Evolutionary conservation across 2,888 invertebrate genomes (phyloP).

Genomic region (Orthosia incerta): DNA sequence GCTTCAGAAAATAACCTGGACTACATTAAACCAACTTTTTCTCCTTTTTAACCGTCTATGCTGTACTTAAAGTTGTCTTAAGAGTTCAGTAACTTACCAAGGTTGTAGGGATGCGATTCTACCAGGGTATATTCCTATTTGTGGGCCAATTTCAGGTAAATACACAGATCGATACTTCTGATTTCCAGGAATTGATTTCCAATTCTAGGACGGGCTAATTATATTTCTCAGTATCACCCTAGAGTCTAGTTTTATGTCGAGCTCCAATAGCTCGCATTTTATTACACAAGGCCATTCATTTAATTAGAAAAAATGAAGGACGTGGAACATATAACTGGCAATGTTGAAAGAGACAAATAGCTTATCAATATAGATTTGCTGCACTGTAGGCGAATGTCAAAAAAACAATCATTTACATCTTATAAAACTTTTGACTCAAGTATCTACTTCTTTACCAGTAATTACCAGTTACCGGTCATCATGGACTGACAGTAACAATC

Average conservation of each 20-base stretch:
- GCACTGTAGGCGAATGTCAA: too few species aligned
- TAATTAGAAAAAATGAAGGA: not conserved
- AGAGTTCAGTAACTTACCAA: slow-evolving; percentile 13
- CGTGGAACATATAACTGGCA: not conserved
- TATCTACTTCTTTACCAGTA: too few species aligned
- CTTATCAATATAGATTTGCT: not conserved
- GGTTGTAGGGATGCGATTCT: not conserved
- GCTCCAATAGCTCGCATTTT: too few species aligned
- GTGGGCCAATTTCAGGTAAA: too few species aligned
- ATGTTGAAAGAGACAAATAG: not conserved
- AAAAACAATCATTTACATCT: too few species aligned
- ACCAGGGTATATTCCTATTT: not conserved
- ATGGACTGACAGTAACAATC: not conserved
- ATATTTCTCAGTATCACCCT: not conserved
- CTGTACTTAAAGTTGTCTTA: slow-evolving; percentile 8
- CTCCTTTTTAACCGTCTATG: slow-evolving; percentile 7
- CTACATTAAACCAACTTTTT: slow-evolving; percentile 26
- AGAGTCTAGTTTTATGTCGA: not conserved
- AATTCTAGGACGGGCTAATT: not conserved
- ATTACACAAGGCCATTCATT: not conserved
- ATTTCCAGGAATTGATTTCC: not conserved
- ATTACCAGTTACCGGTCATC: too few species aligned
- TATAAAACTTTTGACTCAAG: too few species aligned
- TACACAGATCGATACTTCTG: not conserved
- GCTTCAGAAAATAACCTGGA: slow-evolving; percentile 23